Evolutionary conservation across 2,113 vertebrate genomes (phyloP).

Genomic region (Callorhinus ursinus): DNA sequence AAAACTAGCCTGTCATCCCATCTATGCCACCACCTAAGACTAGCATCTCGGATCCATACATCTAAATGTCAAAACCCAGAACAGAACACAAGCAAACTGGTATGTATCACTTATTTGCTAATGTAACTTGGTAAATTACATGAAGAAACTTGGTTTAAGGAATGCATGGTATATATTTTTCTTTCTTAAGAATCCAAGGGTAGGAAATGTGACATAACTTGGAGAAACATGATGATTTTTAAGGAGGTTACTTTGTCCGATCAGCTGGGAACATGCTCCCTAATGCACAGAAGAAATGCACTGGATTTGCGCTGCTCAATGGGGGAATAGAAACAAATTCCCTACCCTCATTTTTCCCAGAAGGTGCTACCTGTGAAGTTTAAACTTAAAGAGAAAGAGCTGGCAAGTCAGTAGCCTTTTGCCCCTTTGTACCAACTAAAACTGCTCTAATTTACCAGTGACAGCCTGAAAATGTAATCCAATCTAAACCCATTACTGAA

Average conservation of each 20-base stretch:
- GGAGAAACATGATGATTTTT: neutral
- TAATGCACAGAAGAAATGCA: neutral
- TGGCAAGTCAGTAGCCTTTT: neutral
- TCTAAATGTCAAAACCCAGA: constrained; percentile 64
- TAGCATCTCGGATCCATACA: constrained; percentile 56
- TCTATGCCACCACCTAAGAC: constrained; percentile 49
- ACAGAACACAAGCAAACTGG: constrained; percentile 53
- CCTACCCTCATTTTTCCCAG: neutral
- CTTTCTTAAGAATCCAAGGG: neutral
- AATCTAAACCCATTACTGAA: neutral
- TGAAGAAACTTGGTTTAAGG: neutral
- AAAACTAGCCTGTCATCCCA: constrained; percentile 2
- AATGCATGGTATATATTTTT: neutral
- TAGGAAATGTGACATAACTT: neutral
- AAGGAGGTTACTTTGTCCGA: neutral
- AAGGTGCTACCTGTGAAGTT: neutral
- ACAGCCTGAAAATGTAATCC: neutral
- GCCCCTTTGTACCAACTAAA: neutral
- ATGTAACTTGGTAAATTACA: constrained; percentile 12
- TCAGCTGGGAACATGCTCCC: neutral
- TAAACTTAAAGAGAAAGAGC: neutral
- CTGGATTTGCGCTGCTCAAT: neutral
- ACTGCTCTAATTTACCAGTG: neutral
- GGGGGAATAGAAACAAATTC: neutral
- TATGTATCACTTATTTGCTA: neutral